These are phyloP conservation scores for Sebastes taczanowskii DNA, from an alignment of 2,797 vertebrate species.

Conservation along the genomic window DNA sequence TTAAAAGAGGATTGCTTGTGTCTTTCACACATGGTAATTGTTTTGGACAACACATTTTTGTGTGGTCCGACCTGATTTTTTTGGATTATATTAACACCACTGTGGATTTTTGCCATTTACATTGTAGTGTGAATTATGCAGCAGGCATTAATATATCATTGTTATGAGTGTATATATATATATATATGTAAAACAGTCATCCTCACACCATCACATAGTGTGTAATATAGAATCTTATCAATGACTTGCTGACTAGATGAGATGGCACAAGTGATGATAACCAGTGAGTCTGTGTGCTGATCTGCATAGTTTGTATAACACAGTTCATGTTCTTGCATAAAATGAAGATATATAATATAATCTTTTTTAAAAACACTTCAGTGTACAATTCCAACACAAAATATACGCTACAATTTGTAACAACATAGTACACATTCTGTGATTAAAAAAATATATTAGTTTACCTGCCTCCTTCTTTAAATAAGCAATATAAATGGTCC, in stretches of 20 bases:
- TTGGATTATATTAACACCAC: background rate
- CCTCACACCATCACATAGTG: background rate
- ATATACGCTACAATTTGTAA: background rate
- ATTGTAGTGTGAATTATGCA: background rate
- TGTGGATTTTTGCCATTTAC: background rate
- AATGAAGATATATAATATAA: fast-evolving
- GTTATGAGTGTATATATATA: background rate
- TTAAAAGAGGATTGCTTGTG: background rate
- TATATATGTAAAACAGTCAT: background rate
- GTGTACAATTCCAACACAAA: background rate
- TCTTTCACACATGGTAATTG: background rate
- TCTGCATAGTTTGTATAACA: no score
- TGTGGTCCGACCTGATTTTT: background rate
- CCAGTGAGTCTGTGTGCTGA: no score
- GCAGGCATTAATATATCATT: background rate
- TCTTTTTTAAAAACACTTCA: no score
- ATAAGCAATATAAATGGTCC: background rate
- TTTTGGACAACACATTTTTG: background rate
- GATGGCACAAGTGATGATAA: no score
- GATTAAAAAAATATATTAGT: background rate
- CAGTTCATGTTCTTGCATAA: no score
- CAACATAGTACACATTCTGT: background rate
- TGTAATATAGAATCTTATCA: background rate
- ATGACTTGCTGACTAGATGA: no score
- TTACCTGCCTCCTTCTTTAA: background rate